Percentiles rank a stretch among this genome's conserved stretches.
These are phyloP conservation scores for Heliconius ethilla DNA, from an alignment of 2,888 invertebrate species.

Conservation along the genomic window DNA sequence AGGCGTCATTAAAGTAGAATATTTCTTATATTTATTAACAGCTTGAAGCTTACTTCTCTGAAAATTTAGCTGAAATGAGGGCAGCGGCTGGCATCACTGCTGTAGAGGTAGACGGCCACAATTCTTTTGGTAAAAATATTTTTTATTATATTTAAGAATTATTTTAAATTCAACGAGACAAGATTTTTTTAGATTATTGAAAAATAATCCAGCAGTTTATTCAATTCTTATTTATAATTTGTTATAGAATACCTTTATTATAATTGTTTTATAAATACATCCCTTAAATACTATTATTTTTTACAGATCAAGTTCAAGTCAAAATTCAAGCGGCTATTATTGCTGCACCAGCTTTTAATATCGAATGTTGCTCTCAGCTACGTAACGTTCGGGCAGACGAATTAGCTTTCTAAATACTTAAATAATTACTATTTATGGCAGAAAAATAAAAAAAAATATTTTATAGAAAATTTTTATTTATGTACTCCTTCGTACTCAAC, in stretches of 20 bases:
- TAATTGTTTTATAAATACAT: background rate
- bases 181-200: background rate
- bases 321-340: constrained; percentile 71
- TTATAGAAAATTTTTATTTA: constrained; percentile 75
- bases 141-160: no score
- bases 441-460: constrained; percentile 53
- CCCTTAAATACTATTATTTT: constrained; percentile 29
- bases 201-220: background rate
- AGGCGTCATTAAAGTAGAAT: no score
- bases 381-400: constrained; percentile 62
- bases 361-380: constrained; percentile 58
- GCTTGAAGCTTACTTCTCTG: constrained; percentile 70
- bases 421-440: background rate
- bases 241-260: no score
- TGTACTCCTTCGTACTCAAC: constrained; percentile 76
- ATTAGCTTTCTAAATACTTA: constrained; percentile 14
- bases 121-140: constrained; percentile 57
- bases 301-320: constrained; percentile 68
- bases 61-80: constrained; percentile 68
- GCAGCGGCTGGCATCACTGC: constrained; percentile 72
- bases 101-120: constrained; percentile 60
- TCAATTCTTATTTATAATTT: background rate
- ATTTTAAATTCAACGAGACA: background rate
- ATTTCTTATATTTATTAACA: constrained; percentile 49
- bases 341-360: constrained; percentile 65